A percentile compares a stretch with the other conserved stretches of the same genome.
Evolutionary conservation across 2,797 vertebrate species (phyloP).

Genomic region (Dipus sagitta): DNA sequence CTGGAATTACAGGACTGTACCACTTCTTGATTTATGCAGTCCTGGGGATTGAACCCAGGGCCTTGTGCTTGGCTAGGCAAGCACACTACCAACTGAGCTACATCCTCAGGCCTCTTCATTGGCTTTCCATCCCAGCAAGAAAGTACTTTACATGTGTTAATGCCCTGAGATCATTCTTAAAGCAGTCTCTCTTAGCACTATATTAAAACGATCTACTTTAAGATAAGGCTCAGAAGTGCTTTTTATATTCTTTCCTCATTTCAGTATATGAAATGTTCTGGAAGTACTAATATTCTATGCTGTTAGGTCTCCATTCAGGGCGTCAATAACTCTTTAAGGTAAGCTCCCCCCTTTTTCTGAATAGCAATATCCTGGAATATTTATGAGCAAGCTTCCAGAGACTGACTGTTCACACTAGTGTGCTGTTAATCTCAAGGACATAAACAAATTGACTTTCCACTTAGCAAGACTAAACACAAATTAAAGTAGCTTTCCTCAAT

Average conservation of each 20-base stretch:
- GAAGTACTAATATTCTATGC: slow-evolving; percentile 42
- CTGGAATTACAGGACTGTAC: too few relatives aligned
- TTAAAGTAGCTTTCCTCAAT: slow-evolving; percentile 63
- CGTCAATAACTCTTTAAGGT: slow-evolving; percentile 55
- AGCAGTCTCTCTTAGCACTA: slow-evolving; percentile 2
- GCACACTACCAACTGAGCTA: too few relatives aligned
- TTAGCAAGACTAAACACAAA: slow-evolving; percentile 59
- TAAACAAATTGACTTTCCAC: slow-evolving; percentile 48
- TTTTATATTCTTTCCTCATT: slow-evolving; percentile 39
- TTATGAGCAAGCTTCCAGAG: slow-evolving; percentile 54
- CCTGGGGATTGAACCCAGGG: too few relatives aligned
- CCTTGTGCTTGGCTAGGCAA: too few relatives aligned
- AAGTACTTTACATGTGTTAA: slow-evolving; percentile 29
- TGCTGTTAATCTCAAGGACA: slow-evolving; percentile 57
- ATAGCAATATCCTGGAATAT: slow-evolving; percentile 60
- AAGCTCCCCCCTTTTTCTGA: neutral
- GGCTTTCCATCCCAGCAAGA: neutral
- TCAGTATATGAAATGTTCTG: slow-evolving; percentile 17
- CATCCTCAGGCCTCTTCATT: neutral
- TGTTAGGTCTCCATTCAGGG: slow-evolving; percentile 24
- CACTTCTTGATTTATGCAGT: too few relatives aligned
- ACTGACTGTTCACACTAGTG: slow-evolving; percentile 32
- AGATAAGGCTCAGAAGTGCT: slow-evolving; percentile 44
- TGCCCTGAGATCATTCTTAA: neutral
- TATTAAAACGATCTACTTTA: slow-evolving; percentile 53